Base-by-base conservation (phyloP, 2,113 vertebrate genomes). In the Lates calcarifer region DNA sequence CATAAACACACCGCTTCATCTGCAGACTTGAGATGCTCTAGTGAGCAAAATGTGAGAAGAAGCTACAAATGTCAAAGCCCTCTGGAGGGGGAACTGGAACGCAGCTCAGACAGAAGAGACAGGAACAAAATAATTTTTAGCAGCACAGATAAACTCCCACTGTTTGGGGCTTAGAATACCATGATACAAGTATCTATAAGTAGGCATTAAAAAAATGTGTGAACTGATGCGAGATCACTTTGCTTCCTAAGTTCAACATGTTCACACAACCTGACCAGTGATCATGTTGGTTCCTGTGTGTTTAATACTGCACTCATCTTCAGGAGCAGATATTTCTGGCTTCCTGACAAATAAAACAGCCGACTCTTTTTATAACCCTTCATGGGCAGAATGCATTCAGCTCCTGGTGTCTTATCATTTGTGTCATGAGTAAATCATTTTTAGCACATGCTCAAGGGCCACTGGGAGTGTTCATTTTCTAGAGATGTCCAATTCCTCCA, bases 131-230 rank as follows among this genome's bases (percentile, higher is more conserved):
- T 43, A 45, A 66, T 26, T 37, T 51, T 78, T 55, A 72, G 45
- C 58, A 60, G 55, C 33, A 51, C 55, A 81, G 45, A 88, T 45
- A 74, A 82, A 74, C 35, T 55, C 3, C 5, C 11, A 2, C 70
- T 31, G 62, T 61, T 33, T 33, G 37, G 24, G 33, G 43, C 47
- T 56, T 26, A 37, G 28, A 24, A 66, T 26, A 39, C 9, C 24
- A 43, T 53, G 62, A 82, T 41, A 35, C 39, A 63, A 57, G 29
- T 49, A 78, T 67, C 24, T 68, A 72, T 41, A 31, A 13, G 57
- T 28, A 12, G 45, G 26, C 8, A 26, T 69, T 71, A 8, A 49
- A n/a, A 76, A 61, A 15, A 37, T 9, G 20, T n/a, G 63, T 53
- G 55, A 0, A 37, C 15, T 62, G 49, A 74, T 18, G 26, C 63